Evolutionary conservation across 37 sponge, comb jelly and placozoan genomes (phyloP), one percentile per base, ranked within the genome.

Genomic region (Ianthella basta): DNA sequence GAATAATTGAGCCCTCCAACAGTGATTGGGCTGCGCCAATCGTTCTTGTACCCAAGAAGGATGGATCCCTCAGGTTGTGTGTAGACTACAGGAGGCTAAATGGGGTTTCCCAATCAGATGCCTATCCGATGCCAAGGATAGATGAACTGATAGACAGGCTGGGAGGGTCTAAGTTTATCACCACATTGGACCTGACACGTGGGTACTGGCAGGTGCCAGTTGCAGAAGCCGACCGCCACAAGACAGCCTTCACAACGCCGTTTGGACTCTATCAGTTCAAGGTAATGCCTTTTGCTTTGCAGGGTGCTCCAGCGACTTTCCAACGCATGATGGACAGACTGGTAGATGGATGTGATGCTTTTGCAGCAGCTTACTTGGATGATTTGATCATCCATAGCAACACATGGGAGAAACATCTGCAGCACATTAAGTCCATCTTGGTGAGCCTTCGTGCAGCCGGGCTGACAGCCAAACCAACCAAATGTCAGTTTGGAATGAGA

Each of bases 11-110:
- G 41, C 39, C 67, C 23, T 63, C 64, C 2, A 18, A 18, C 15
- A 84, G 85, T 38, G 27, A 37, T 4, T 75, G 85, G 85, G 56
- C 75, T 33, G 59, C 82, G 5, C 82, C 82, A 6, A 75, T 73
- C 5, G 61, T 84, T 21, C 15, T 84, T 18, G 73, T 69, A 19
- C 73, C 30, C 6, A 82, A 63, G 50, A 82, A 63, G 37, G 82
- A 82, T 55, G 82, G 82, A 0, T 34, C 0, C n/a, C 24, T 82
- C 2, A 10, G 82, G 5, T 61, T 82, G 23, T 60, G 64, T 37
- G 53, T 82, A 3, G 82, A 82, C 27, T 82, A 38, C 32, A 5
- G 82, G 4, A 30, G 27, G 41, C 39, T 82, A 10, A 82, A 82
- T 33, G 35, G 30, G 4, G 64, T 82, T 12, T 35, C 67, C 19